Evolutionary conservation across 2,113 vertebrate species (phyloP).

Genomic region (Hippolais icterina): DNA sequence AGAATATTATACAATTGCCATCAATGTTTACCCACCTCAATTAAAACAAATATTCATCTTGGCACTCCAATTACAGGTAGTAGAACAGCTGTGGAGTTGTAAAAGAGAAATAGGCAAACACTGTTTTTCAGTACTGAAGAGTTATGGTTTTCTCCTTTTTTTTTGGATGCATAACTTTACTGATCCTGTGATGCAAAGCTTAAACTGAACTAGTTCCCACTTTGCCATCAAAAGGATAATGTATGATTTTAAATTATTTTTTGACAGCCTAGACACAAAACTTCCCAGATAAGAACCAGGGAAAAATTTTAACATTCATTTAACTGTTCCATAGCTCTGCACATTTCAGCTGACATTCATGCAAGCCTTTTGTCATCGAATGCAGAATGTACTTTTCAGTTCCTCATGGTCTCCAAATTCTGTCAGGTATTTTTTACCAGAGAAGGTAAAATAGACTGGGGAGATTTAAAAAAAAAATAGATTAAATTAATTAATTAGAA

Average conservation of each 20-base stretch:
- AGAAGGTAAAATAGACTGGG: background rate
- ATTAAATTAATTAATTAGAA: background rate
- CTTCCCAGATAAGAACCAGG: background rate
- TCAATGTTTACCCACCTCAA: background rate
- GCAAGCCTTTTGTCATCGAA: background rate
- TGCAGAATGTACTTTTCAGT: background rate
- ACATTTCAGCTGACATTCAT: background rate
- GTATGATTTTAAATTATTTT: background rate
- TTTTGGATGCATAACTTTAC: background rate
- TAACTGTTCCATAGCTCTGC: background rate
- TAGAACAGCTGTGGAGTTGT: background rate
- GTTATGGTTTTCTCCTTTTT: background rate
- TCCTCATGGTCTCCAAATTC: background rate
- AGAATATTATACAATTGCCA: background rate
- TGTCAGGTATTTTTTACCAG: background rate
- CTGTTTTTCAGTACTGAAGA: background rate
- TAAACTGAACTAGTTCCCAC: background rate
- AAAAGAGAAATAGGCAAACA: background rate
- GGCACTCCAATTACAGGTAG: background rate
- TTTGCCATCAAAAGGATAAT: background rate
- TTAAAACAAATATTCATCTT: background rate
- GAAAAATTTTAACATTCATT: background rate
- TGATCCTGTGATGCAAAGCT: background rate
- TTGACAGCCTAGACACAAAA: background rate
- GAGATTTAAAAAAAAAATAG: background rate